Conservation (phyloP, 2,797 vertebrate genomes). For the Harpagifer antarcticus region DNA sequence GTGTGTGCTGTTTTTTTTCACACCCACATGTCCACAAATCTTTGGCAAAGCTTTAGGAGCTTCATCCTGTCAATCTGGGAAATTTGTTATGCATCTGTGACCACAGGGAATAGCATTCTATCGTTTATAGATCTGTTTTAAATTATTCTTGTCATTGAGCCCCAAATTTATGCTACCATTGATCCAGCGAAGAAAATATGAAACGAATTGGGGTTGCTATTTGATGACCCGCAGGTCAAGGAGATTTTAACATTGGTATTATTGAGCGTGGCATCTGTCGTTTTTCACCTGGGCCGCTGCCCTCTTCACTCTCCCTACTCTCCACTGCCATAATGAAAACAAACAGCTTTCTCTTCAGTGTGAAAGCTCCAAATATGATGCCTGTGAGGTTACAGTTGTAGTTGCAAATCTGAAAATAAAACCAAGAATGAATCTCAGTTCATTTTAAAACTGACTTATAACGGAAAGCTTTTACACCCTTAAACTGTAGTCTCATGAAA, state of each 20-base stretch:
- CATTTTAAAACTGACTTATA: conserved; percentile 4
- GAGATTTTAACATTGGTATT: conserved; percentile 99
- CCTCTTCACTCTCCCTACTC: conserved; percentile 71
- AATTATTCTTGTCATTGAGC: conserved; percentile 99
- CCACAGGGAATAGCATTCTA: conserved; percentile 81
- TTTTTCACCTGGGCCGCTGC: conserved; percentile 85
- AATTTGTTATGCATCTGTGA: conserved; percentile 86
- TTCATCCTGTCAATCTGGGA: conserved; percentile 85
- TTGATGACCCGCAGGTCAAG: conserved; percentile 96
- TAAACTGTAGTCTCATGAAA: conserved; percentile 5
- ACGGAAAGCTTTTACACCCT: background rate
- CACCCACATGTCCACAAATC: conserved; percentile 67
- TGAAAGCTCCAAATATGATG: conserved; percentile 40
- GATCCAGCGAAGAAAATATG: conserved; percentile 99
- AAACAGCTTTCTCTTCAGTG: conserved; percentile 44
- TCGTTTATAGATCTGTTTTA: conserved; percentile 97
- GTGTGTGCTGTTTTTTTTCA: conserved; percentile 1
- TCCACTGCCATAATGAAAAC: conserved; percentile 63
- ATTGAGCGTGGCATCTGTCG: conserved; percentile 95
- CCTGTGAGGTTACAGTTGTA: conserved; percentile 31
- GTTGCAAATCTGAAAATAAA: conserved; percentile 22
- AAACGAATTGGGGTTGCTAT: conserved; percentile 99
- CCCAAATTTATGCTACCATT: conserved; percentile 98
- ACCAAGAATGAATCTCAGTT: conserved; percentile 6
- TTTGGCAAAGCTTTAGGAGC: conserved; percentile 85